Conservation (phyloP, 2,113 vertebrate genomes). For the Neofelis nebulosa region DNA sequence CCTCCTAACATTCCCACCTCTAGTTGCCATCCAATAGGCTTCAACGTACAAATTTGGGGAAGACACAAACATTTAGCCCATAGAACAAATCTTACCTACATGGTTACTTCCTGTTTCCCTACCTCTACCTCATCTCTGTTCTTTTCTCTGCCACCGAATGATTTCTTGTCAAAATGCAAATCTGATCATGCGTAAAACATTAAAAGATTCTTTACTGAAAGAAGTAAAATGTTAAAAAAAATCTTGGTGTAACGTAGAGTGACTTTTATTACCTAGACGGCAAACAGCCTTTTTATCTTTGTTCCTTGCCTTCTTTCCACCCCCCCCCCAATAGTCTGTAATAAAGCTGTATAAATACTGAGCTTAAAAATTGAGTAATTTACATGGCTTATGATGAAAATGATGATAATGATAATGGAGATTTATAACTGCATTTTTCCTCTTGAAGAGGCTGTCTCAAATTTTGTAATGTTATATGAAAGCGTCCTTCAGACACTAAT, state of each 20-base stretch:
- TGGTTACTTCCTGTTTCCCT: neutral
- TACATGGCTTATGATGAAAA: neutral
- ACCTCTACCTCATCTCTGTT: neutral
- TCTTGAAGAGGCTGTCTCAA: neutral
- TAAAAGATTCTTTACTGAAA: neutral
- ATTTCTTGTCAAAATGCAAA: neutral
- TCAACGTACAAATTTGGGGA: neutral
- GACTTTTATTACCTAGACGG: neutral
- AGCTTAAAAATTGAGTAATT: neutral
- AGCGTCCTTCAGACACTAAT: neutral
- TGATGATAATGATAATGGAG: neutral
- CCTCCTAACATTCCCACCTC: neutral
- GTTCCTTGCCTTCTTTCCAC: neutral
- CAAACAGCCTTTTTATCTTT: neutral
- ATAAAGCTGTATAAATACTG: neutral
- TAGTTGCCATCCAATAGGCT: neutral
- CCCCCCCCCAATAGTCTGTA: neutral
- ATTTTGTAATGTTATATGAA: neutral
- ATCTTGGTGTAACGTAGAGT: neutral
- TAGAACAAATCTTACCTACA: neutral
- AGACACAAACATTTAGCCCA: neutral
- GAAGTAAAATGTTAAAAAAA: neutral
- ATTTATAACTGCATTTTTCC: neutral
- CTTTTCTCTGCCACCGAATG: neutral
- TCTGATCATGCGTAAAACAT: neutral